Evolutionary conservation across 2,888 invertebrate genomes (phyloP).

Genomic region (Cerastis leucographa): DNA sequence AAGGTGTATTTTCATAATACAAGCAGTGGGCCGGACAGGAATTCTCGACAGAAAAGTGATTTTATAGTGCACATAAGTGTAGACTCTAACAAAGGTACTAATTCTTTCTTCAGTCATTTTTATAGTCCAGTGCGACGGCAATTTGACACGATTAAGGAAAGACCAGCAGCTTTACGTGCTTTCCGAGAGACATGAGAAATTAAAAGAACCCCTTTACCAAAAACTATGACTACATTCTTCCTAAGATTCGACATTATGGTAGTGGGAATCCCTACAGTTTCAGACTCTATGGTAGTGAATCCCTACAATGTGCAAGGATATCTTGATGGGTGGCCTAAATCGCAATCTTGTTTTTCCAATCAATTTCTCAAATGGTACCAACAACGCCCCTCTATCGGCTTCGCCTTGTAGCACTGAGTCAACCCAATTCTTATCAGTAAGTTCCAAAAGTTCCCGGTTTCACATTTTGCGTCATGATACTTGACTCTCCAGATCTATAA

Average conservation of each 20-base stretch:
- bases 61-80: neutral
- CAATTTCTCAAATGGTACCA: neutral
- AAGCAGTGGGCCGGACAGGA: neutral
- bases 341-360: neutral
- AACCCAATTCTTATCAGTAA: neutral
- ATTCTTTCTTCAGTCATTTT: neutral
- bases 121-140: neutral
- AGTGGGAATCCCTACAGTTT: too few relatives aligned
- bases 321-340: neutral
- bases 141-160: neutral
- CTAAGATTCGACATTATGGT: too few relatives aligned
- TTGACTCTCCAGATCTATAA: too few relatives aligned
- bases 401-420: neutral
- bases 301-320: neutral
- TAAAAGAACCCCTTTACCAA: neutral
- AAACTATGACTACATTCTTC: neutral
- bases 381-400: neutral
- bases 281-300: neutral
- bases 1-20: neutral
- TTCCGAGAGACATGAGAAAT: neutral
- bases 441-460: too few relatives aligned
- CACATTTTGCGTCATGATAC: too few relatives aligned
- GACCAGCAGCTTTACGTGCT: neutral
- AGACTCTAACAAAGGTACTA: neutral
- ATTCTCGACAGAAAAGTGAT: neutral